Evolutionary conservation across 2,113 vertebrate genomes (phyloP), one percentile per base, ranked within the genome.

Genomic region (Halichoerus grypus): DNA sequence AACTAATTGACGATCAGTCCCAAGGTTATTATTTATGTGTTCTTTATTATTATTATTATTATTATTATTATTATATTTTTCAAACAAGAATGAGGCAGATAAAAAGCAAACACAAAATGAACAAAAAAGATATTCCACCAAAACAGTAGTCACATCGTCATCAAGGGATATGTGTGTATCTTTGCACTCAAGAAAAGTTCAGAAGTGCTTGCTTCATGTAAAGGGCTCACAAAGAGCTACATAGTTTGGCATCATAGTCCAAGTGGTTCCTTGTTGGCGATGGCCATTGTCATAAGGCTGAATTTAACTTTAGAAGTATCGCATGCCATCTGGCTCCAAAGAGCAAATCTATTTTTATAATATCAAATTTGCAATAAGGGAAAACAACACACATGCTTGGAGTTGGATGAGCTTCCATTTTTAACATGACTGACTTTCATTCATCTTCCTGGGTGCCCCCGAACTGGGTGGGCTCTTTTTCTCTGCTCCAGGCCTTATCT

Each of bases 401-500:
- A n/a, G 26, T 95, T 97, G 84, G 91, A 94, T 71, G 93, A 79
- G 76, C 93, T 94, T 89, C 97, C 97, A 53, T 94, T 97, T 98
- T 96, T 92, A 87, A 95, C 97, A 72, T 1, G 3, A 82, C 69
- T 93, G 36, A 18, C 22, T 98, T 97, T 98, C 94, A 93, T 87
- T 9, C 0, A 24, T 97, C 83, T 97, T 51, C 86, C 92, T 31
- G 33, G 85, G 94, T 53, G 80, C 92, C 87, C 87, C 94, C 96
- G 7, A 77, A 90, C 95, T 97, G 93, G 5, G 76, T 98, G 93
- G 90, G 82, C 96, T 97, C 86, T 77, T 97, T 97, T 55, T 88
- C 95, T 95, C 79, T 49, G 88, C 80, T 97, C 94, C 96, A 57
- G 97, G 97, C 82, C 97, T 98, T 98, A 98, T 99, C 98, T 97